Evolutionary conservation across 2,797 vertebrate species (phyloP).

Genomic region (Chloroceryle inda): DNA sequence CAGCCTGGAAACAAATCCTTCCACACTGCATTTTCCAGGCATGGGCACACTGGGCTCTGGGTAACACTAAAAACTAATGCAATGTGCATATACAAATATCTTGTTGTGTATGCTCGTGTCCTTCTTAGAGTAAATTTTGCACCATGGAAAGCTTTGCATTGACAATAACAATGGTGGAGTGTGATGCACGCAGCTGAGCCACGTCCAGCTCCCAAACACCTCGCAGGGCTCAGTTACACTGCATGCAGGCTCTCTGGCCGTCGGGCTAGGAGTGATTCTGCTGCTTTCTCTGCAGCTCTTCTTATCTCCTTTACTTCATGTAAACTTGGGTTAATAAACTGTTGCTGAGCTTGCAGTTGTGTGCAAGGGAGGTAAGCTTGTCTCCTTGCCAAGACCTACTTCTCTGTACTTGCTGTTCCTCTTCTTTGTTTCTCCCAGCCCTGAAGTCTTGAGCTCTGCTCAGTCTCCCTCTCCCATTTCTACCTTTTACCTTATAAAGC

Average conservation of each 20-base stretch:
- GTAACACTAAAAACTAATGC: accelerated
- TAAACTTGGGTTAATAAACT: background rate
- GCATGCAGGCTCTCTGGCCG: accelerated
- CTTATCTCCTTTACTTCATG: background rate
- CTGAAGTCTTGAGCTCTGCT: background rate
- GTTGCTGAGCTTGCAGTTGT: background rate
- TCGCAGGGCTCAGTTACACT: accelerated
- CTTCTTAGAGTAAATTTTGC: background rate
- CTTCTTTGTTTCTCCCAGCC: background rate
- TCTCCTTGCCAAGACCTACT: background rate
- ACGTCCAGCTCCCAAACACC: accelerated
- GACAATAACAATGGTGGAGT: accelerated
- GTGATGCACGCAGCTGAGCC: accelerated
- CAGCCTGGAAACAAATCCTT: background rate
- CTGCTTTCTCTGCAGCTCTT: background rate
- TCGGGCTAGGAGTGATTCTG: background rate
- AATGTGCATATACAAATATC: accelerated
- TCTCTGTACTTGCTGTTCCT: background rate
- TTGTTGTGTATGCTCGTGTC: background rate
- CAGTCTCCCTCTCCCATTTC: background rate
- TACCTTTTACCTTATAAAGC: background rate
- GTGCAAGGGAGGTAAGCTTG: background rate
- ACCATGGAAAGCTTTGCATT: background rate
- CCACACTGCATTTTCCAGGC: background rate
- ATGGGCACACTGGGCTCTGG: background rate